Evolutionary conservation across 1,140 invertebrate genomes (phyloP), one percentile per base, ranked within the genome.

Genomic region (Drosophila ambigua): DNA sequence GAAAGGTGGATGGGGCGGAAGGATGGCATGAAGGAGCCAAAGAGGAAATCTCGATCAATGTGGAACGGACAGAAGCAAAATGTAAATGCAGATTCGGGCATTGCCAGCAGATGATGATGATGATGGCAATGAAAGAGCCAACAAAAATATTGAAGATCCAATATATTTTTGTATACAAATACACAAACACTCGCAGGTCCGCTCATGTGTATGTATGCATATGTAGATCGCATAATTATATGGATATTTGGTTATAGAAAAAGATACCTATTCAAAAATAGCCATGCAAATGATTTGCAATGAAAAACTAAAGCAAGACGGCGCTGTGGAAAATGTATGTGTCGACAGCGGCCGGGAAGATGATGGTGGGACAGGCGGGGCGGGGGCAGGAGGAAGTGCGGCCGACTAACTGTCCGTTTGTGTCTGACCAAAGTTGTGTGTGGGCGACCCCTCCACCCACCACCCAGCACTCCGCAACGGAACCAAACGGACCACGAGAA

Each of bases 281-380:
- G 83, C 75, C 72, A 85, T 89, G 75, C 80, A 89, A 89, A 87
- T 88, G 82, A 85, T 85, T 85, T 85, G 81, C 81, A 85, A 81
- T 85, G 82, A 77, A 87, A 67, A 76, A 71, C 72, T 76, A 79
- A 76, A 72, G 67, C 61, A 72, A 76, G 54, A 50, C 57, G 53
- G 63, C 75, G 50, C 39, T 62, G 76, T 69, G 69, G 71, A 61
- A 81, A 84, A 54, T 28, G 6, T 31, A 2, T 31, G 73, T 77
- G 81, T 87, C 81, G 81, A 85, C 82, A 87, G 79, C 62, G 50
- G 43, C 45, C 7, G 3, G 61, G 50, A 9, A 51, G 44, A 24
- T 59, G 49, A 24, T 7, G 31, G 39, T 16, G n/a, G 8, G 13
- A 0, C 9, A 31, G 39, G 23, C 23, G 13, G 46, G 45, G 54